Conservation (phyloP, 1,140 invertebrate genomes). For the Saccostrea glomerata region DNA sequence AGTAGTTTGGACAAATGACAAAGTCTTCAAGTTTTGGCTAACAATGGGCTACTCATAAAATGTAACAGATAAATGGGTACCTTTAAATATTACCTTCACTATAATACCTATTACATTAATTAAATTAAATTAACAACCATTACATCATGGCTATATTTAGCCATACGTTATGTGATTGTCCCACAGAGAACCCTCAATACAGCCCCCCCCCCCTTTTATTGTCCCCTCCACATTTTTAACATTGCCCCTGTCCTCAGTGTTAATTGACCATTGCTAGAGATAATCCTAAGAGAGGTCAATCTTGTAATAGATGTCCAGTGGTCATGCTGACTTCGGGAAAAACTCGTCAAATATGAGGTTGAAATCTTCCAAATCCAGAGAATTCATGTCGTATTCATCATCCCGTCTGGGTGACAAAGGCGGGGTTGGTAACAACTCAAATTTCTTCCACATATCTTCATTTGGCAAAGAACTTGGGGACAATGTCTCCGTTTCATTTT, state of each 20-base stretch:
- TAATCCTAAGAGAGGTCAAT: constrained; percentile 14
- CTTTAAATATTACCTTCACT: background rate
- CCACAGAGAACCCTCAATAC: background rate
- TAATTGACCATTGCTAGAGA: background rate
- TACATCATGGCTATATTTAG: background rate
- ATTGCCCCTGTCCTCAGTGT: background rate
- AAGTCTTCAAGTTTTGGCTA: background rate
- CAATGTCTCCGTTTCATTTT: constrained; percentile 1
- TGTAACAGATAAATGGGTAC: background rate
- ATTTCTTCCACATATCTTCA: constrained; percentile 82
- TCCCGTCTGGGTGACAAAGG: constrained; percentile 73
- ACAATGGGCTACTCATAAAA: background rate
- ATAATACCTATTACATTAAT: background rate
- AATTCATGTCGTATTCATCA: constrained; percentile 50
- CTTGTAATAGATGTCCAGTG: background rate
- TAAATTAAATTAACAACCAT: background rate
- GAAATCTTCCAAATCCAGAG: constrained; percentile 57
- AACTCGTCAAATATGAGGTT: constrained; percentile 58
- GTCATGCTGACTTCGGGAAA: constrained; percentile 45
- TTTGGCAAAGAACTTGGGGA: constrained; percentile 61
- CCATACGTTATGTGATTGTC: background rate
- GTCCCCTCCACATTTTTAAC: constrained; percentile 1
- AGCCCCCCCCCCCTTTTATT: background rate
- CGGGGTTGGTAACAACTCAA: constrained; percentile 78
- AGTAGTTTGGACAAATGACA: background rate